Base-by-base conservation (phyloP, 1,140 invertebrate species). In the Odontomachus brunneus region DNA sequence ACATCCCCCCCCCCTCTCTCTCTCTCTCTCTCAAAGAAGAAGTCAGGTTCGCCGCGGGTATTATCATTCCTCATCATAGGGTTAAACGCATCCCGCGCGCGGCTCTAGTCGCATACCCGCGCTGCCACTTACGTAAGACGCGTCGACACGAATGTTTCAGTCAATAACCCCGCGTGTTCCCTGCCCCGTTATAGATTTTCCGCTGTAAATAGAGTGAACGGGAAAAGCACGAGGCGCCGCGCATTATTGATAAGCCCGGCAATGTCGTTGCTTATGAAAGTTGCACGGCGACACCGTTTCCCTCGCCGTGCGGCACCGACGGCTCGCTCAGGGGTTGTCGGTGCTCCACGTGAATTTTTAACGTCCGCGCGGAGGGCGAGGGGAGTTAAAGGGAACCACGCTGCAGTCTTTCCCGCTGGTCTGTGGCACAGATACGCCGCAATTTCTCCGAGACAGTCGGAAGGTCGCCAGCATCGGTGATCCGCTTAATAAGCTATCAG, bases 171-270 rank as follows among this genome's bases (percentile, higher is more conserved):
- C 82, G 57, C 59, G 57, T 59, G 76, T 86, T 72, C 75, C 83
- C 71, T 80, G 82, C 49, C 65, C 69, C 73, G 83, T 87, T 90
- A 90, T 90, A 90, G 89, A 90, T 89, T 89, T 89, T 88, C 62
- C 65, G 53, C 84, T 55, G 59, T 86, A 85, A 89, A 89, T 89
- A 90, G 87, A 83, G 44, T 66, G 19, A 74, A 87, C 78, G 71
- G 76, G 63, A 84, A 85, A 88, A 81, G 60, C 59, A 76, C 60
- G 60, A 84, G 82, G 48, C 72, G 19, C 53, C 65, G 11, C 71
- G 73, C 78, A 88, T 87, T 85, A 88, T 84, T 80, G 82, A 88
- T 88, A 82, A 84, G 78, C 24, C n/a, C 73, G n/a, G 59, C 73
- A 80, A 87, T 86, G 82, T 84, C 84, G 75, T 84, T 63, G 19